Evolutionary conservation across 2,797 vertebrate genomes (phyloP), one percentile per base, ranked within the genome.

Genomic region (Decapterus maruadsi): DNA sequence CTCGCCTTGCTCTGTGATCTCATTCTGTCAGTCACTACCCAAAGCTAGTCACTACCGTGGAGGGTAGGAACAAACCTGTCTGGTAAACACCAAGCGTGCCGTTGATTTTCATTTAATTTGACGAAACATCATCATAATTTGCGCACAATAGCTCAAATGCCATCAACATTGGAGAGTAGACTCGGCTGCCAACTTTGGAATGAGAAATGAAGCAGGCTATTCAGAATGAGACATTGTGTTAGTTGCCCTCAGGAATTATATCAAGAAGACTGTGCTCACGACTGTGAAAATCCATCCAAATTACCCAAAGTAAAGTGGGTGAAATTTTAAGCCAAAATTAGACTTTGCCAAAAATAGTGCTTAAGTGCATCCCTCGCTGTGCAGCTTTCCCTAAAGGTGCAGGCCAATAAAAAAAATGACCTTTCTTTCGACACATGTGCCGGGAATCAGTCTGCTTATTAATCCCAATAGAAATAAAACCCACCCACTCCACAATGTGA

Each of bases 381-480:
- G 46, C 57, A 46, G 57, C 19, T 76, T 80, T 45, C 64, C 45
- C 59, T 58, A 68, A 73, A 68, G 62, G 20, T 68, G 56, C 45
- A 45, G 54, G 50, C 26, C 57, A 75, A 53, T 38, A 60, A 78
- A 78, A 34, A 36, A 50, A 56, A 50, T 68, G 31, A 19, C 64
- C 56, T 77, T 58, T 55, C 67, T 71, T 36, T 45, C 16, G 20
- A 77, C 54, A 66, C 61, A 62, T 53, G 61, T 83, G 63, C 56
- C 26, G 1, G 45, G 38, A 55, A 57, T 70, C 51, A 40, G 12
- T 17, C 48, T 63, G 38, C 55, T 9, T 63, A 17, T 9, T 63
- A 17, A 42, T 69, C 70, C 75, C 72, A 81, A 20, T n/a, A 66
- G 29, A 82, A 79, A 70, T 11, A 31, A 10, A 78, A 38, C 51